Evolutionary conservation across 2,888 invertebrate genomes (phyloP), one percentile per base, ranked within the genome.

Genomic region (Lasiommata megera): DNA sequence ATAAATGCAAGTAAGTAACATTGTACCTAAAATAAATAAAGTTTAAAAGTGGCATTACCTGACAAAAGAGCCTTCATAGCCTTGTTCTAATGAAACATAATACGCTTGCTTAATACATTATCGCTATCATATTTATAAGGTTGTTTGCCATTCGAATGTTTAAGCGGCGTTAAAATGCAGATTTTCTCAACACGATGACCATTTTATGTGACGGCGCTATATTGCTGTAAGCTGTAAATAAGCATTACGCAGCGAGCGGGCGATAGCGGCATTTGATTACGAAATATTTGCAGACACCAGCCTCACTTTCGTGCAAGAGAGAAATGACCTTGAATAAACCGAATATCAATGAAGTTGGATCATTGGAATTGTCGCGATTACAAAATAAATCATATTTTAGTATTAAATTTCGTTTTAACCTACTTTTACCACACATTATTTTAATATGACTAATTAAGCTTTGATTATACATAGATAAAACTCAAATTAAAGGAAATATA

Each of bases 211-310:
- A 48, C 36, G 48, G n/a, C 36, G 18, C n/a, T 36, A 36, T 36
- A 36, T 18, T 36, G 41, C 11, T 18, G 41, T 18, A 40, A 16
- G 31, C 31, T 6, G 28, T 28, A 28, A 28, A n/a, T 43, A 28
- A 43, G 16, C 31, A 47, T 47, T 47, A 34, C 46, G 17, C 29
- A 34, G 48, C 12, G 18, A 48, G 18, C 36, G 48, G 29, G 7
- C 29, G 36, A 18, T 17, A 34, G 48, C 17, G 48, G 36, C 48
- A 36, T 48, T 48, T 18, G 48, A 36, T 48, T 48, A 48, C 48
- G 36, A 48, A 48, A 36, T 48, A 18, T 48, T 36, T 48, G 48
- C 34, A 36, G 36, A 48, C 48, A 48, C 17, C 12, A 48, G n/a
- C 7, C 18, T 18, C 18, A 12, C 34, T 48, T 48, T 36, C 36